Percentiles rank a stretch among this genome's conserved stretches.
Evolutionary conservation across 2,113 vertebrate genomes (phyloP).

Genomic region (Malurus elegans): DNA sequence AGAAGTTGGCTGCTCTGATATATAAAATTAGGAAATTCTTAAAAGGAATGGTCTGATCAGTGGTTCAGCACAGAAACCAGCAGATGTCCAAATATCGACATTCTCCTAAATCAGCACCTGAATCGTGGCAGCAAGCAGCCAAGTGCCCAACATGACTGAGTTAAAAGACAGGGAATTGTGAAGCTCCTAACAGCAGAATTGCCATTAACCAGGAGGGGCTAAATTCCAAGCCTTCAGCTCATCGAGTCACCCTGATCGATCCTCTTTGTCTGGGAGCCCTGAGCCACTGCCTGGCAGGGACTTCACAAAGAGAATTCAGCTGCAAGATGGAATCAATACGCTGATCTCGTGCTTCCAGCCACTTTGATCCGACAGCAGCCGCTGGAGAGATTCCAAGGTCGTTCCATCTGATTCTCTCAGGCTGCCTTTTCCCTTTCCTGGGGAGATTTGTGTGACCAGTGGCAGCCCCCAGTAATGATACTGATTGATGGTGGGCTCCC

Average conservation of each 20-base stretch:
- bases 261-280: neutral
- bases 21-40: neutral
- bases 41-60: neutral
- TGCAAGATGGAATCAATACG: neutral
- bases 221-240: neutral
- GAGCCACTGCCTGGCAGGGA: neutral
- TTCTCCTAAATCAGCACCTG: neutral
- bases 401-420: neutral
- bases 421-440: neutral
- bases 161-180: neutral
- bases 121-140: neutral
- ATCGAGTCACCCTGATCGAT: neutral
- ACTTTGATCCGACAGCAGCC: neutral
- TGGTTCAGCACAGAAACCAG: neutral
- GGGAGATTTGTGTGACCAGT: fast-evolving
- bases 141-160: fast-evolving
- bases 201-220: neutral
- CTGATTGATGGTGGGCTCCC: neutral
- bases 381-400: neutral
- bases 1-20: neutral
- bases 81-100: neutral
- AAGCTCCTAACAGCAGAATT: fast-evolving
- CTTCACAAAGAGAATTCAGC: neutral
- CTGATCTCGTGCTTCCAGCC: neutral
- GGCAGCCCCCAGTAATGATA: neutral